Conservation (phyloP, 2,113 vertebrate species). For the Podarcis muralis region DNA sequence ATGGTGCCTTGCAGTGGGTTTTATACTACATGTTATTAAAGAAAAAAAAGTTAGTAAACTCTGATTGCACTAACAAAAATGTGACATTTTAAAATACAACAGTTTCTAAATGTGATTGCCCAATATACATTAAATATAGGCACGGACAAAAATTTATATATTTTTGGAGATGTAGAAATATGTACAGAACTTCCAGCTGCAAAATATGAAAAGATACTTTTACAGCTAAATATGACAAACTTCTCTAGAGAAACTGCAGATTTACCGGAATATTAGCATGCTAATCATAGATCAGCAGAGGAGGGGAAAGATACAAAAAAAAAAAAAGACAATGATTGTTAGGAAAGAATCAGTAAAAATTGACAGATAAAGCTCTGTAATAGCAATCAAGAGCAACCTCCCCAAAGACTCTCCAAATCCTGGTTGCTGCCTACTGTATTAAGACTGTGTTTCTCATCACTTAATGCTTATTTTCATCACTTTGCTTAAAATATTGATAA, state of each 20-base stretch:
- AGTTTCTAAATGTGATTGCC: background rate
- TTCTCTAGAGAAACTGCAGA: conserved; percentile 48
- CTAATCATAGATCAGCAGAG: conserved; percentile 52
- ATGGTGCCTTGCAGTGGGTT: background rate
- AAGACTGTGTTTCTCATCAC: conserved; percentile 92
- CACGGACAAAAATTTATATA: fast-evolving
- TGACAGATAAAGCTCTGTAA: conserved; percentile 65
- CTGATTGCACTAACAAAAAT: background rate
- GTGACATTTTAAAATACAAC: background rate
- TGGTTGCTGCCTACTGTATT: conserved; percentile 82
- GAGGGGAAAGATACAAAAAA: conserved; percentile 7
- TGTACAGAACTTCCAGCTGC: background rate
- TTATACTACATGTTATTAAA: background rate
- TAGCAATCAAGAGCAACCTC: conserved; percentile 63
- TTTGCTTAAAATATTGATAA: conserved; percentile 99
- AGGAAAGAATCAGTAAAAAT: conserved; percentile 68
- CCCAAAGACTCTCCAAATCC: conserved; percentile 69
- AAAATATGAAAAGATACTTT: conserved; percentile 10
- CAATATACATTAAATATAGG: fast-evolving
- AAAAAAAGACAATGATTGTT: conserved; percentile 53
- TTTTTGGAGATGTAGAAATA: background rate
- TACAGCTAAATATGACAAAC: conserved; percentile 50
- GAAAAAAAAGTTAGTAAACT: background rate
- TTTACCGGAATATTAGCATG: conserved; percentile 57
- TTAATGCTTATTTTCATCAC: conserved; percentile 99